Evolutionary conservation across 2,797 vertebrate genomes (phyloP).

Genomic region (Mormyrus hasselquistii): DNA sequence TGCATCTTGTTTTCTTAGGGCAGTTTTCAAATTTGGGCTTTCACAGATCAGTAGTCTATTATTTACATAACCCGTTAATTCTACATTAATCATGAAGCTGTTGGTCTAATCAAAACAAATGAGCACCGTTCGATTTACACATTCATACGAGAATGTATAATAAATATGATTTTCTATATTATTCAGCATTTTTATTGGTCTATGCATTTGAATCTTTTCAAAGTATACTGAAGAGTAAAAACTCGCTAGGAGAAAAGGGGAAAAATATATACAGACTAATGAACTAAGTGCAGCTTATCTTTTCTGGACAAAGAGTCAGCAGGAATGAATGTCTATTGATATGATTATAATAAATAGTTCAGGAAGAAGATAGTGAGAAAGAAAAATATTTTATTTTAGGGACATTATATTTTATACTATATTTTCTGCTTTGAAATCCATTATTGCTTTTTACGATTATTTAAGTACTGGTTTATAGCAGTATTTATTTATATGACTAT

Average conservation of each 20-base stretch:
- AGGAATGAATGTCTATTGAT: not conserved
- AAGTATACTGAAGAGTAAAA: not conserved
- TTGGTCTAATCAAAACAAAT: constrained; percentile 41
- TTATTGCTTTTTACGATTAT: not conserved
- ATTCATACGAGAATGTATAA: constrained; percentile 27
- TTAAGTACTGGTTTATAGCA: not conserved
- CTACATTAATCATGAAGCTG: constrained; percentile 43
- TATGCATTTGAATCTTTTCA: not conserved
- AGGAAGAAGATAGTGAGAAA: not conserved
- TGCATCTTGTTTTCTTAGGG: not conserved
- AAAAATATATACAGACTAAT: not conserved
- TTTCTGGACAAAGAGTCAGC: not conserved
- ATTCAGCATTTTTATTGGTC: not conserved
- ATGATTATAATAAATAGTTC: not conserved
- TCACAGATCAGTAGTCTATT: constrained; percentile 33
- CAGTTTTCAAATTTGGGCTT: constrained; percentile 17
- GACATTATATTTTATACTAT: not conserved
- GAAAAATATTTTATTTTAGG: not conserved
- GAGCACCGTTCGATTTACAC: constrained; percentile 32
- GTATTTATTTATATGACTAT: not conserved
- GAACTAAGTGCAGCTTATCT: not conserved
- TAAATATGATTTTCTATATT: constrained; percentile 4
- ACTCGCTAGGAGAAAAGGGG: not conserved
- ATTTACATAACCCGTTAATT: constrained; percentile 33
- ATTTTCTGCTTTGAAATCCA: not conserved